Evolutionary conservation across 2,113 vertebrate species (phyloP), one percentile per base, ranked within the genome.

Genomic region (Nicator chloris): DNA sequence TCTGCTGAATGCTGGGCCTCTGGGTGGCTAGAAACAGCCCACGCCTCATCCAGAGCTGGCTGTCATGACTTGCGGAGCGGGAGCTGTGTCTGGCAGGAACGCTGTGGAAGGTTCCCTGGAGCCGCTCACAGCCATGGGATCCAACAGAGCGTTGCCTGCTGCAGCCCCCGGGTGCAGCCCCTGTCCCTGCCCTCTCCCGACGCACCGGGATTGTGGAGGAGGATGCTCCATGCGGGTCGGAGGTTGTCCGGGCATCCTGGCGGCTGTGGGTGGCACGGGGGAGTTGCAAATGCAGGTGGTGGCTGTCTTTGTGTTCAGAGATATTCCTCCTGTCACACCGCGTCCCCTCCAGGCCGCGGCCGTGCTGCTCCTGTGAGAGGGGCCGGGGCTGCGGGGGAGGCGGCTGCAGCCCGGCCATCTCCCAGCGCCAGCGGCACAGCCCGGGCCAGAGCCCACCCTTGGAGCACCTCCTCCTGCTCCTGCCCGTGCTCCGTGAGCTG

Each of bases 311-410:
- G 4, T 42, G 51, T 39, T 54, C 68, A 17, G 18, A 5, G 64
- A n/a, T 50, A 31, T 11, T 44, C 59, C 22, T 56, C 17, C 35
- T 3, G 1, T 53, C 35, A 6, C 44, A 13, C 8, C 1, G 5
- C 0, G 4, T 59, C 49, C 49, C 40, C 64, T 60, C 19, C 5
- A 31, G 72, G 50, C 59, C 1, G 1, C 13, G 26, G 21, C 0
- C 5, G 59, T 42, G 69, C 31, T 26, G 50, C 33, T 30, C 6
- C 60, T 37, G 35, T 0, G 7, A 22, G 31, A 7, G 75, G 27
- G 27, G 22, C 28, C 21, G 61, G 56, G 37, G 42, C 31, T 26
- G 33, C 5, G 33, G 15, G 31, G 9, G 10, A 33, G 33, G 53
- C n/a, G 40, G 68, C 1, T 1, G 39, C 19, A 0, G 16, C 28